Percentiles rank a stretch among this genome's conserved stretches.
Conservation (phyloP, 1,140 invertebrate genomes). For the Macrostomum lignano region DNA sequence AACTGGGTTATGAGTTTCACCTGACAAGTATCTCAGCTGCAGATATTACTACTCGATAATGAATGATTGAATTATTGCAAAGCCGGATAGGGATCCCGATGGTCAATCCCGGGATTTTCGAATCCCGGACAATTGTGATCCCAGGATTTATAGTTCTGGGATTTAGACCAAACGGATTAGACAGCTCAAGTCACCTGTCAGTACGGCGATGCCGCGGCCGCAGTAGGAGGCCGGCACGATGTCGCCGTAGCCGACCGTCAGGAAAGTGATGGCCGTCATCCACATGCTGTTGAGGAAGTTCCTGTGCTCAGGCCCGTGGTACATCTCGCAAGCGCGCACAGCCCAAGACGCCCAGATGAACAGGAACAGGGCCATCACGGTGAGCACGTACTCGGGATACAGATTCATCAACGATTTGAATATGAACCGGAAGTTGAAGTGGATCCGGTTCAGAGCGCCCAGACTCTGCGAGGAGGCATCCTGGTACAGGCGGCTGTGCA, state of each 20-base stretch:
- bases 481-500: conserved; percentile 20
- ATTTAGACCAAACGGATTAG: not conserved
- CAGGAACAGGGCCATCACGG: conserved; percentile 15
- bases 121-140: no score
- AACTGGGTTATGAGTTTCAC: no score
- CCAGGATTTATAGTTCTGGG: no score
- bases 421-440: conserved; percentile 23
- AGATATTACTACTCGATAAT: no score
- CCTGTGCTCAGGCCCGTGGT: conserved; percentile 9
- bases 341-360: conserved; percentile 20
- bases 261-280: conserved; percentile 24
- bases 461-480: conserved; percentile 23
- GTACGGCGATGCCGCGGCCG: conserved; percentile 19
- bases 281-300: conserved; percentile 23
- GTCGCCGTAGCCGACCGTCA: conserved; percentile 24
- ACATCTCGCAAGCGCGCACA: conserved; percentile 11
- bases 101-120: no score
- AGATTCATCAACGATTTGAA: conserved; percentile 26
- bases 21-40: no score
- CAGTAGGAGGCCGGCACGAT: conserved; percentile 24
- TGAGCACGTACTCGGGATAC: conserved; percentile 19
- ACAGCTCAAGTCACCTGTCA: conserved; percentile 14
- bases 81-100: no score
- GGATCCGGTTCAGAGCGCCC: conserved; percentile 21
- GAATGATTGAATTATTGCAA: no score